Conservation (phyloP, 2,888 invertebrate species). For the Protophormia terraenovae region DNA sequence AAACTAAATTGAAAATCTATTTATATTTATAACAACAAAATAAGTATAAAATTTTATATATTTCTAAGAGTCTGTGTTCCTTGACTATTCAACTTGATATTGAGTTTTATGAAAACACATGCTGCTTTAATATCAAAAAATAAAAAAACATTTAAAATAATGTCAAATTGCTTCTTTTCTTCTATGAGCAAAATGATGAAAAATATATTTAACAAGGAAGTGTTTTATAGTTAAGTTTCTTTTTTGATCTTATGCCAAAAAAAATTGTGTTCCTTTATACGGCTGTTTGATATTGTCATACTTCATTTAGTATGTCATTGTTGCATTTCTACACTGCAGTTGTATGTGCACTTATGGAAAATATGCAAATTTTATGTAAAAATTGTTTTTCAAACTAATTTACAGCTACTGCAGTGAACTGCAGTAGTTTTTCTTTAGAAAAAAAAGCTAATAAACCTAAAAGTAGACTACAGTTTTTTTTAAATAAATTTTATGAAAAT, state of each 20-base stretch:
- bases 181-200: background rate
- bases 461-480: background rate
- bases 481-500: background rate
- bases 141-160: background rate
- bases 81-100: constrained; percentile 55
- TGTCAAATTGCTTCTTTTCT: background rate
- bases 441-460: background rate
- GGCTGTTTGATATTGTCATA: constrained; percentile 44
- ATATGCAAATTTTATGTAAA: constrained; percentile 49
- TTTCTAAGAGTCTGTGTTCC: background rate
- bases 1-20: constrained; percentile 16
- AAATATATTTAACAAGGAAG: background rate
- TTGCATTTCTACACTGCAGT: constrained; percentile 20
- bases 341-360: background rate
- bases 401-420: constrained; percentile 13
- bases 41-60: background rate
- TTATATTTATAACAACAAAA: background rate
- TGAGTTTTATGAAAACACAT: constrained; percentile 49
- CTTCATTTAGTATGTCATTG: constrained; percentile 58
- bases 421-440: no score
- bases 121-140: constrained; percentile 5
- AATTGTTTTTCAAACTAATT: background rate
- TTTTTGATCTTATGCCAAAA: constrained; percentile 47
- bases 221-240: background rate
- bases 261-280: background rate